phyloP scores from a whole-genome alignment of 2,797 vertebrate genomes.

The Acanthurus tractus region DNA sequence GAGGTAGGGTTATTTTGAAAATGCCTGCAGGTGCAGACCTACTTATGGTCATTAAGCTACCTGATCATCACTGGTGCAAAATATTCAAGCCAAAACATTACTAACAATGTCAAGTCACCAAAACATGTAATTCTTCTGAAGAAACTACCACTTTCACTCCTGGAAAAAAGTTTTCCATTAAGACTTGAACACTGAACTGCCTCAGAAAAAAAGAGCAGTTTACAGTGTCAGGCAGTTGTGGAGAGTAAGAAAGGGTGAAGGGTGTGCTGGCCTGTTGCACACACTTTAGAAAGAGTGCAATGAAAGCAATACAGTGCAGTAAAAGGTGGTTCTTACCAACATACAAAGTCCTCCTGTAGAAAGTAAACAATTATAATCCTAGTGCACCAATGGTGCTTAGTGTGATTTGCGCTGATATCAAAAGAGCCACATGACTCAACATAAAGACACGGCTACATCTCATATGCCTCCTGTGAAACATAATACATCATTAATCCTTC shows the following conservation, averaged over 20 bases:
- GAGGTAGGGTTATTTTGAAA: neutral
- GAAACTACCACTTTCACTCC: conserved; percentile 23
- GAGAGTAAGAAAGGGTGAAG: neutral
- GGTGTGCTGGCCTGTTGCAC: neutral
- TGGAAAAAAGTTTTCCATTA: conserved; percentile 12
- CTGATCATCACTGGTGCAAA: neutral
- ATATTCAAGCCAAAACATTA: conserved; percentile 6
- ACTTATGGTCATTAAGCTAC: conserved; percentile 4
- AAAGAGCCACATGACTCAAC: conserved; percentile 9
- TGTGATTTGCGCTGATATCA: neutral
- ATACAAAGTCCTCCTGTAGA: neutral
- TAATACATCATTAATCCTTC: neutral
- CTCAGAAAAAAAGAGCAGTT: conserved; percentile 25
- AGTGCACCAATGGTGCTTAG: neutral
- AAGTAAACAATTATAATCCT: neutral
- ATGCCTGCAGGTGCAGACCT: neutral
- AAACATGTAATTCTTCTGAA: conserved; percentile 11
- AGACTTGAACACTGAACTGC: conserved; percentile 13
- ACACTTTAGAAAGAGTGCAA: conserved; percentile 13
- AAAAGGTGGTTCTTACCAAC: neutral
- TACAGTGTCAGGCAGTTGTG: neutral
- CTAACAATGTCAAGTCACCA: neutral
- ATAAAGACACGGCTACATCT: neutral
- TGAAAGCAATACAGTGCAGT: neutral
- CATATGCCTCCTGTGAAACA: neutral